phyloP scores from a whole-genome alignment of 2,113 vertebrate species.

The Mirounga angustirostris region DNA sequence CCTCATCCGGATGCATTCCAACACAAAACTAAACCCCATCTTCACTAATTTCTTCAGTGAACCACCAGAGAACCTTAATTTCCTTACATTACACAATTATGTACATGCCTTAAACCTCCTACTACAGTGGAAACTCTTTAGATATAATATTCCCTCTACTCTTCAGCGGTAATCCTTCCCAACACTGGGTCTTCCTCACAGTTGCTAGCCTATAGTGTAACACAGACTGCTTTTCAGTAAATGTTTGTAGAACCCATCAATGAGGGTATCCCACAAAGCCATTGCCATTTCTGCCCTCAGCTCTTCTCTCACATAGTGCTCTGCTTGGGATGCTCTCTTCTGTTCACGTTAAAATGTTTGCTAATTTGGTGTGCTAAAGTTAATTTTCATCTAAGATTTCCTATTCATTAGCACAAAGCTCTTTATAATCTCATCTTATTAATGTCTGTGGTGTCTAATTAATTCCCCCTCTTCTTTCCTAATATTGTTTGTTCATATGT shows the following conservation, averaged over 20 bases:
- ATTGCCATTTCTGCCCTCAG: background rate
- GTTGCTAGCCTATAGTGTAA: background rate
- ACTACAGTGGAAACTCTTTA: background rate
- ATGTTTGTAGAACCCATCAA: background rate
- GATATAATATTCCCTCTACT: background rate
- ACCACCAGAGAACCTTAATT: background rate
- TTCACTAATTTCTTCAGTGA: background rate
- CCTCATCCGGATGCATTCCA: background rate
- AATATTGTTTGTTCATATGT: constrained; percentile 66
- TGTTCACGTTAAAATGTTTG: constrained; percentile 10
- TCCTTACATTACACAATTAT: background rate
- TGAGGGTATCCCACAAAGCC: background rate
- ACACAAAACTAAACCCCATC: background rate
- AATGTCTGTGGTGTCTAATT: constrained; percentile 66
- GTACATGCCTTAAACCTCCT: background rate
- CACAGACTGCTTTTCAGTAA: background rate
- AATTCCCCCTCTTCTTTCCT: constrained; percentile 50
- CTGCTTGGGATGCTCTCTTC: background rate
- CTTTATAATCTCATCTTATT: constrained; percentile 51
- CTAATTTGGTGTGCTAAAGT: constrained; percentile 26
- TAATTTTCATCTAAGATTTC: constrained; percentile 59
- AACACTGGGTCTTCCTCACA: background rate
- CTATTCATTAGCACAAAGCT: constrained; percentile 52
- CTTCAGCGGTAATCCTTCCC: background rate
- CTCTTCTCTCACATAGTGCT: background rate